phyloP scores from a whole-genome alignment of 2,113 vertebrate species.

The Oxyruncus cristatus region DNA sequence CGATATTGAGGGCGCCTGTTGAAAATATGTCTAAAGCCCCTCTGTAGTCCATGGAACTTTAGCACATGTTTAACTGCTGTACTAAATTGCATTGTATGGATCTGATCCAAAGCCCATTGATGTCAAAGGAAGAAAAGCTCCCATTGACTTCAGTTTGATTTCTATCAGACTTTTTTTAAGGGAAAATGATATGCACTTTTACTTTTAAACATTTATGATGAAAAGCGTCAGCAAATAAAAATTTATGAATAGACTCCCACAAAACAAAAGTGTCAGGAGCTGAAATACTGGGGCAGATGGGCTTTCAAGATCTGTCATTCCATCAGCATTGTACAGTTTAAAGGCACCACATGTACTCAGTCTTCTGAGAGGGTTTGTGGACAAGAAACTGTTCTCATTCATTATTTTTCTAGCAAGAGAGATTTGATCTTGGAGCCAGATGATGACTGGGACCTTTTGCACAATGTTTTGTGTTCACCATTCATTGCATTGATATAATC shows the following conservation, averaged over 20 bases:
- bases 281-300: slow-evolving; percentile 41
- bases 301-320: slow-evolving; percentile 51
- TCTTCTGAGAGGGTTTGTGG: slow-evolving; percentile 7
- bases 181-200: not conserved
- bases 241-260: slow-evolving; percentile 24
- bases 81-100: slow-evolving; percentile 1
- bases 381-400: slow-evolving; percentile 8
- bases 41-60: not conserved
- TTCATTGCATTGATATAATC: not conserved
- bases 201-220: slow-evolving; percentile 39
- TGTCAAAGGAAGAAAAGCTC: slow-evolving; percentile 39
- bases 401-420: not conserved
- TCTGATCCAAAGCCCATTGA: slow-evolving; percentile 27
- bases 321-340: slow-evolving; percentile 29
- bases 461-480: slow-evolving; percentile 1
- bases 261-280: slow-evolving; percentile 43
- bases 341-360: slow-evolving; percentile 7
- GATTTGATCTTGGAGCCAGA: not conserved
- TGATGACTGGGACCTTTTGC: not conserved
- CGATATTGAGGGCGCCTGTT: not conserved
- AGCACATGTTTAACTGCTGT: not conserved
- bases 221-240: slow-evolving; percentile 30
- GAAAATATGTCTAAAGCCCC: not conserved
- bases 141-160: not conserved
- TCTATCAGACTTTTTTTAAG: not conserved